Percentiles rank a stretch among this genome's conserved stretches.
These are phyloP conservation scores for Pygoscelis antarcticus DNA, from an alignment of 2,113 vertebrate genomes.

Conservation along the genomic window DNA sequence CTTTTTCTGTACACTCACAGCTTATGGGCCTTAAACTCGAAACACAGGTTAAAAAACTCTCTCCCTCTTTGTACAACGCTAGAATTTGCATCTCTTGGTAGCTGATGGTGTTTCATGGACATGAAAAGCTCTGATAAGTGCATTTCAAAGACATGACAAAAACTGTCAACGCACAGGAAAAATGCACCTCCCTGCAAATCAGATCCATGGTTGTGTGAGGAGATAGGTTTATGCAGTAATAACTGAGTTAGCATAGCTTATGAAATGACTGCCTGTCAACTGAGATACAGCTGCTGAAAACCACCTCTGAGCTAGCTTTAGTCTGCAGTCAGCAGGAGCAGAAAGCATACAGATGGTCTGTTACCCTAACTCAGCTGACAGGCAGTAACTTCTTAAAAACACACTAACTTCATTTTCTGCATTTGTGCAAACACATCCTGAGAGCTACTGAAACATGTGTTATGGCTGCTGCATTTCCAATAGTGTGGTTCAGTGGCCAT, in stretches of 20 bases:
- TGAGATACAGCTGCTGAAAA: not conserved
- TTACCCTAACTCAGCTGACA: not conserved
- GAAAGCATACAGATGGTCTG: not conserved
- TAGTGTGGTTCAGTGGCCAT: rapidly evolving
- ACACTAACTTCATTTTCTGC: not conserved
- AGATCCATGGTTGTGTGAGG: not conserved
- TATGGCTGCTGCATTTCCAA: not conserved
- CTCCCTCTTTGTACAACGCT: not conserved
- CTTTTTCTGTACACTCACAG: not conserved
- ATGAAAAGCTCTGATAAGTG: not conserved
- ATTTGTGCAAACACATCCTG: not conserved
- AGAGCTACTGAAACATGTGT: not conserved
- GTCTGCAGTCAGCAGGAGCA: not conserved
- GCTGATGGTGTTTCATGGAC: not conserved
- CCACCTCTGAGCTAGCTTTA: not conserved
- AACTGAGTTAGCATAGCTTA: not conserved
- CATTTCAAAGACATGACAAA: not conserved
- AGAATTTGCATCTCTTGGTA: not conserved
- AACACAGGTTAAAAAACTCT: not conserved
- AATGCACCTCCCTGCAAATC: not conserved
- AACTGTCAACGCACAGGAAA: not conserved
- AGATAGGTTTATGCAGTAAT: not conserved
- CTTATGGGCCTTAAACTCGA: not conserved
- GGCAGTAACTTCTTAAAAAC: not conserved
- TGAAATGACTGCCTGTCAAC: not conserved